Evolutionary conservation across 2,888 invertebrate species (phyloP).

Genomic region (Dryadula phaetusa): DNA sequence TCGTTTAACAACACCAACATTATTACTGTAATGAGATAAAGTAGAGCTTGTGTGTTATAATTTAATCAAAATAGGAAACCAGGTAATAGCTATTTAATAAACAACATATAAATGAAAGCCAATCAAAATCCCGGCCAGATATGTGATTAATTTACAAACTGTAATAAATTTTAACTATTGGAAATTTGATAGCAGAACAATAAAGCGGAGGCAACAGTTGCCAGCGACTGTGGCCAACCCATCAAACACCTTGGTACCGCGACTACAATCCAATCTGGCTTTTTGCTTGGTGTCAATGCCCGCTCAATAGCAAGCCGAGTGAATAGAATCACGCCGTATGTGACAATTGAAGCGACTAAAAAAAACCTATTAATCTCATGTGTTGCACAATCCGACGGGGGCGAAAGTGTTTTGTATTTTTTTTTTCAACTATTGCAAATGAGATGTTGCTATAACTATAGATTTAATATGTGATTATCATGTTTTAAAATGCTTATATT

Average conservation of each 20-base stretch:
- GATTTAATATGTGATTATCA: constrained; percentile 67
- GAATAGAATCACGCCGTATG: constrained; percentile 57
- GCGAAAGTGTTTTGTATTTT: constrained; percentile 62
- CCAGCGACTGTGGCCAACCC: constrained; percentile 61
- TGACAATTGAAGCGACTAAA: constrained; percentile 74
- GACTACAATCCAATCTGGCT: constrained; percentile 64
- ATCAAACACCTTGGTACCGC: constrained; percentile 64
- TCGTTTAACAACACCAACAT: constrained; percentile 46
- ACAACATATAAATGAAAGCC: constrained; percentile 54
- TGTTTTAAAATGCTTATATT: constrained; percentile 61
- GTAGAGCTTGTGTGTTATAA: constrained; percentile 44
- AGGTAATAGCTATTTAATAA: constrained; percentile 51
- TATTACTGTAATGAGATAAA: constrained; percentile 45
- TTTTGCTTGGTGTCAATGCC: constrained; percentile 71
- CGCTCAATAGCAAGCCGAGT: constrained; percentile 57
- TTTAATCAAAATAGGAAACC: constrained; percentile 49
- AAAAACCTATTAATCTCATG: constrained; percentile 70
- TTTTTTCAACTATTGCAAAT: constrained; percentile 67
- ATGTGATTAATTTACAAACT: constrained; percentile 60
- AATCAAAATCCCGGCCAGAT: constrained; percentile 57
- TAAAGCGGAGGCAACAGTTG: constrained; percentile 51
- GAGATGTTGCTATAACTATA: constrained; percentile 71
- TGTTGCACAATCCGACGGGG: constrained; percentile 59
- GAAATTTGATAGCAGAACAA: constrained; percentile 65
- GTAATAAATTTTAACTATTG: constrained; percentile 67